Conservation (phyloP, 2,797 vertebrate species). For the Artibeus jamaicensis region DNA sequence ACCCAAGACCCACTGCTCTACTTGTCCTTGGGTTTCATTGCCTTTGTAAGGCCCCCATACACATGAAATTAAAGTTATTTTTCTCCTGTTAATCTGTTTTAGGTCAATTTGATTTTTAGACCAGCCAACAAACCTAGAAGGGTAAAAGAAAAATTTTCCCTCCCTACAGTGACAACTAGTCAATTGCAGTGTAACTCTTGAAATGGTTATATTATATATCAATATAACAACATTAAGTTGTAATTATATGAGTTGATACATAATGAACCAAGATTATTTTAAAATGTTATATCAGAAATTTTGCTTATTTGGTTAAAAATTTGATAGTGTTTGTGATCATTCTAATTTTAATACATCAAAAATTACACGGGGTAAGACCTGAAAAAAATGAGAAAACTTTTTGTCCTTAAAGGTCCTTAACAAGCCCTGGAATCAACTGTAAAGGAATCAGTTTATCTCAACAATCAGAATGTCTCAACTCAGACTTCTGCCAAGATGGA, state of each 20-base stretch:
- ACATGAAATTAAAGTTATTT: neutral
- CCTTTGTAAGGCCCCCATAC: neutral
- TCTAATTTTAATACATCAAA: neutral
- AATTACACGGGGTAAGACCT: neutral
- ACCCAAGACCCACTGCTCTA: too few species aligned
- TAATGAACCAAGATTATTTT: neutral
- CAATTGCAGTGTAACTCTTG: neutral
- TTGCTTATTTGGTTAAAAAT: neutral
- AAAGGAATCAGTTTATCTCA: neutral
- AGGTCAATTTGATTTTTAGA: neutral
- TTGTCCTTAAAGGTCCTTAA: neutral
- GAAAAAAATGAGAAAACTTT: neutral
- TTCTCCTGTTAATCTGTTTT: neutral
- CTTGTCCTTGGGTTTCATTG: neutral
- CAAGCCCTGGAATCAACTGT: neutral
- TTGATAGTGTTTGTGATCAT: neutral
- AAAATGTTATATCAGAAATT: neutral
- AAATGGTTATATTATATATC: neutral
- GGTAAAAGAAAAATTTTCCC: neutral
- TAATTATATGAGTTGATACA: neutral
- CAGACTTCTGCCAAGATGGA: too few species aligned
- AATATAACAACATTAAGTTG: neutral
- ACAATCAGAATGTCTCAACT: neutral
- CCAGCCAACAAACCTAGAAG: neutral
- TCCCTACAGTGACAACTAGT: neutral